Conservation (phyloP, 2,797 vertebrate genomes). For the Sardinella longiceps region DNA sequence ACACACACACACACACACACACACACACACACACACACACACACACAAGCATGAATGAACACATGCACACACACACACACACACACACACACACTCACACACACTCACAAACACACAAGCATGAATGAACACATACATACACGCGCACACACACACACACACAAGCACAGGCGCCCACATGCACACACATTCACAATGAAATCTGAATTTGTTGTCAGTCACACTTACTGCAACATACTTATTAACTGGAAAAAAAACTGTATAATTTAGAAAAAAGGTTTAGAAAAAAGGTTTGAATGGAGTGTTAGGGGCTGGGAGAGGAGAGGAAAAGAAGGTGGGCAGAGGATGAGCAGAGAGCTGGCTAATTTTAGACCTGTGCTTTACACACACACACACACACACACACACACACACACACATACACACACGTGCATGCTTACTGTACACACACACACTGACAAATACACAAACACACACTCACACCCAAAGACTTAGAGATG, state of each 20-base stretch:
- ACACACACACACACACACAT: neutral
- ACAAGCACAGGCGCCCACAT: too few relatives aligned
- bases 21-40: neutral
- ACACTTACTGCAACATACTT: too few relatives aligned
- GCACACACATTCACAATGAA: neutral
- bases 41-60: neutral
- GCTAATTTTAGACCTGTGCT: neutral
- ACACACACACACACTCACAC: slow-evolving; percentile 4
- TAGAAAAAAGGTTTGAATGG: too few relatives aligned
- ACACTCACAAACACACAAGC: slow-evolving; percentile 9
- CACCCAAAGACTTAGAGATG: too few relatives aligned
- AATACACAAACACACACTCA: too few relatives aligned
- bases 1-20: neutral
- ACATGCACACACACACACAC: neutral
- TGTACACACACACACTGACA: too few relatives aligned
- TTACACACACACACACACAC: neutral
- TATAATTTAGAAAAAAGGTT: too few relatives aligned
- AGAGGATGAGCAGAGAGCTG: neutral
- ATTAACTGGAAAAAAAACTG: too few relatives aligned
- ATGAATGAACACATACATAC: neutral
- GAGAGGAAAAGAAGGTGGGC: neutral
- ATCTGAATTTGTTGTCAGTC: neutral
- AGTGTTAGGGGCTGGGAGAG: neutral
- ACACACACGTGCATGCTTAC: too few relatives aligned
- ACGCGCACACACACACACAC: neutral